A percentile compares a stretch with the other conserved stretches of the same genome.
Conservation (phyloP, 1,140 invertebrate species). For the Drosophila tani region DNA sequence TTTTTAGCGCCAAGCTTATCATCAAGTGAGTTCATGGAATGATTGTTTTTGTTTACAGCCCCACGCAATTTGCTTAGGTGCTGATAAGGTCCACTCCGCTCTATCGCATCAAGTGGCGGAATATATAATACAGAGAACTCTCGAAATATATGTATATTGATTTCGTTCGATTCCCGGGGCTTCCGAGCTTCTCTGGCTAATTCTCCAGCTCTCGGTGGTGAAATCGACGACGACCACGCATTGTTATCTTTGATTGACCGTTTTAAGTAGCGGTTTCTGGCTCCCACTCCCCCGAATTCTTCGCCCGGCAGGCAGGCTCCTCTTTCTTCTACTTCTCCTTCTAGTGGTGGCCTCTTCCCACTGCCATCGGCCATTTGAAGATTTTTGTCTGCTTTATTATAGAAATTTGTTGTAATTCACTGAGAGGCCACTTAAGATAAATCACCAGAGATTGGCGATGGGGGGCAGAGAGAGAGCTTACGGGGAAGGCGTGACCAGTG, state of each 20-base stretch:
- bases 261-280: slow-evolving; percentile 71
- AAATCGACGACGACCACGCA: slow-evolving; percentile 52
- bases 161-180: slow-evolving; percentile 22
- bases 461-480: slow-evolving; percentile 11
- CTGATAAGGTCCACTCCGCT: slow-evolving; percentile 51
- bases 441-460: slow-evolving; percentile 53
- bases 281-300: slow-evolving; percentile 34
- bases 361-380: slow-evolving; percentile 62
- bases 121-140: slow-evolving; percentile 20
- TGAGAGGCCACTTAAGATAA: slow-evolving; percentile 79
- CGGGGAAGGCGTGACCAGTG: slow-evolving; percentile 43
- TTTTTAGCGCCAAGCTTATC: slow-evolving; percentile 45
- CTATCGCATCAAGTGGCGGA: slow-evolving; percentile 36
- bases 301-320: not conserved
- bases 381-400: slow-evolving; percentile 83
- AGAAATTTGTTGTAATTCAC: slow-evolving; percentile 83
- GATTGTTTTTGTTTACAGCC: slow-evolving; percentile 75
- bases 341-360: slow-evolving; percentile 14
- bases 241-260: slow-evolving; percentile 71
- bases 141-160: slow-evolving; percentile 53
- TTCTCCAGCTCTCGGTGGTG: slow-evolving; percentile 37
- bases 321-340: slow-evolving; percentile 4
- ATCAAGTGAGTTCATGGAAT: slow-evolving; percentile 40
- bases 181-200: slow-evolving; percentile 1
- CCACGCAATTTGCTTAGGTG: slow-evolving; percentile 71